A percentile compares a stretch with the other conserved stretches of the same genome.
These are phyloP conservation scores for Trachelus tabidus DNA, from an alignment of 2,888 invertebrate species.

Conservation along the genomic window DNA sequence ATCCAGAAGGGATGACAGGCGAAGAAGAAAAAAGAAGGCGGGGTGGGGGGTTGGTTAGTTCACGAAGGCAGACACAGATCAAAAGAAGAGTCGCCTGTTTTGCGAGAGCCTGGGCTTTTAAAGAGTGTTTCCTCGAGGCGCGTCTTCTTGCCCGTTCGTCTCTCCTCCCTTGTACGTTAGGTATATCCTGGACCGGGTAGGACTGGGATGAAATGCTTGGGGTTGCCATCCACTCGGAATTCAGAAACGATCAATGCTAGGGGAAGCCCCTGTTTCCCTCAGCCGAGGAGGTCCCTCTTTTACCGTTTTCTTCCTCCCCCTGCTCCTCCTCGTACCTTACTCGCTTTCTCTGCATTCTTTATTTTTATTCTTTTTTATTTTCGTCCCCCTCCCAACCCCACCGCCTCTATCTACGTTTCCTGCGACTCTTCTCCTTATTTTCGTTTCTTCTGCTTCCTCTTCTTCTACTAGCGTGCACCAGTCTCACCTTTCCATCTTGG, in stretches of 20 bases:
- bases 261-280: constrained; percentile 34
- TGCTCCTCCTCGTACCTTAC: too few species aligned
- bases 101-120: constrained; percentile 11
- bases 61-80: constrained; percentile 1
- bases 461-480: not conserved
- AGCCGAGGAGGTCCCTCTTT: constrained; percentile 35
- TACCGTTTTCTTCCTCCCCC: constrained; percentile 11
- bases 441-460: constrained; percentile 16
- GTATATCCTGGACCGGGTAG: constrained; percentile 15
- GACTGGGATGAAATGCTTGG: constrained; percentile 44
- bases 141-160: not conserved
- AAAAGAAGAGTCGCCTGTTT: constrained; percentile 3
- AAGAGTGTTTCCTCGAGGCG: constrained; percentile 15
- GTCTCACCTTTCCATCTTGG: not conserved
- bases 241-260: constrained; percentile 62
- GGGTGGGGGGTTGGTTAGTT: not conserved
- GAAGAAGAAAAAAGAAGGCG: too few species aligned
- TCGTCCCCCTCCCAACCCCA: not conserved
- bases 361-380: too few species aligned
- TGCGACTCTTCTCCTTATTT: constrained; percentile 23
- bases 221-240: constrained; percentile 57
- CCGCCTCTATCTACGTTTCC: constrained; percentile 8
- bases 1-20: too few species aligned
- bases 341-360: too few species aligned
- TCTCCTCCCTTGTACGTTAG: not conserved